These are phyloP conservation scores for Urocolius indicus DNA, from an alignment of 2,113 vertebrate genomes.

Conservation along the genomic window DNA sequence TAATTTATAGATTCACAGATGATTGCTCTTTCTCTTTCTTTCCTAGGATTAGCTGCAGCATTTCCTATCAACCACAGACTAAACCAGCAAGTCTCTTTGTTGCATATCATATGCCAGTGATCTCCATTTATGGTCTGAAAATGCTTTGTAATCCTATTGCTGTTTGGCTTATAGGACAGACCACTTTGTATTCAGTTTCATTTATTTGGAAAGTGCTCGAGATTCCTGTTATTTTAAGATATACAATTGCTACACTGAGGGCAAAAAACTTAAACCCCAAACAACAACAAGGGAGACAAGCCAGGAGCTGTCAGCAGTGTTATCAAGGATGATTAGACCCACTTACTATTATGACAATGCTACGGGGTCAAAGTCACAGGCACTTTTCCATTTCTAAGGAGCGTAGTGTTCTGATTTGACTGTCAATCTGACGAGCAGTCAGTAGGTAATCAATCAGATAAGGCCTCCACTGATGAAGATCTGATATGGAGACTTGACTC, in stretches of 20 bases:
- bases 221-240: neutral
- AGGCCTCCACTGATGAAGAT: neutral
- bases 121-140: conserved; percentile 29
- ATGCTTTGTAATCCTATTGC: neutral
- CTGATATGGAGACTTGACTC: neutral
- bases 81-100: neutral
- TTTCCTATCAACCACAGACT: conserved; percentile 16
- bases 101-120: neutral
- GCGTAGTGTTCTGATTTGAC: neutral
- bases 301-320: neutral
- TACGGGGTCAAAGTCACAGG: neutral
- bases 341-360: neutral
- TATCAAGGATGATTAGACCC: neutral
- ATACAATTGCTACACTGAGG: neutral
- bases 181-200: neutral
- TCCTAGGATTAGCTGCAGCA: conserved; percentile 40
- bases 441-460: neutral
- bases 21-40: neutral
- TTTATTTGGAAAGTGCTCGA: neutral
- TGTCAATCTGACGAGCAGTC: neutral
- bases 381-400: neutral
- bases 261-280: no score
- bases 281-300: neutral
- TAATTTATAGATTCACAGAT: conserved; percentile 3
- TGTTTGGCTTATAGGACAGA: neutral